Evolutionary conservation across 2,888 invertebrate species (phyloP), one percentile per base, ranked within the genome.

Genomic region (Drosophila phalerata): DNA sequence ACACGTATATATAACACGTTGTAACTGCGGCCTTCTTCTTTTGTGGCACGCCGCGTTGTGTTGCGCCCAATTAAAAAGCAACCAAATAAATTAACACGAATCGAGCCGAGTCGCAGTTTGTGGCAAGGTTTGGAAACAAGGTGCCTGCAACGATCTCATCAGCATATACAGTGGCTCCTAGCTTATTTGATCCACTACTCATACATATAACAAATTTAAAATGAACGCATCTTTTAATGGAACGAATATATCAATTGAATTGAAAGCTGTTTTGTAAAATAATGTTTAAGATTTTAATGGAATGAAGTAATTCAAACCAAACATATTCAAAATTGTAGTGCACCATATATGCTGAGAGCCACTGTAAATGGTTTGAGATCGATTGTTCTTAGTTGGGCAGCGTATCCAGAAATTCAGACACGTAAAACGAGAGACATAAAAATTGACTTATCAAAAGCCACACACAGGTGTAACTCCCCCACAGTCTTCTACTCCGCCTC

Each of bases 391-490:
- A 8, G 28, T 28, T 28, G 28, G 28, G 28, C 19, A 25, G 10
- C 25, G 43, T 28, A 51, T 79, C 68, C 69, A 40, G 48, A 69
- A 85, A 66, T 84, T 85, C 66, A 79, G 60, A 79, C 91, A 90
- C 90, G 90, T 90, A 90, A 81, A 65, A 42, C 42, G 81, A 63
- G 66, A 77, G 84, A 86, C 89, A 90, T 90, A 89, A 89, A 90
- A 89, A 68, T 88, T 85, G 76, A 82, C 86, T 78, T 88, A 83
- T 77, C 75, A 65, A 82, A 75, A 62, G 28, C 65, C 28, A 34
- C 22, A 40, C 19, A 38, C 49, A 56, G 48, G 60, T 57, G 65
- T 67, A 42, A 45, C 9, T 8, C 34, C 3, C n/a, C 5, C 15
- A 8, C 34, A 0, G 22, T 1, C 19, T 17, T 2, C 19, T 19